Evolutionary conservation across 2,888 invertebrate genomes (phyloP), one percentile per base, ranked within the genome.

Genomic region (Phanerotoma sp.): DNA sequence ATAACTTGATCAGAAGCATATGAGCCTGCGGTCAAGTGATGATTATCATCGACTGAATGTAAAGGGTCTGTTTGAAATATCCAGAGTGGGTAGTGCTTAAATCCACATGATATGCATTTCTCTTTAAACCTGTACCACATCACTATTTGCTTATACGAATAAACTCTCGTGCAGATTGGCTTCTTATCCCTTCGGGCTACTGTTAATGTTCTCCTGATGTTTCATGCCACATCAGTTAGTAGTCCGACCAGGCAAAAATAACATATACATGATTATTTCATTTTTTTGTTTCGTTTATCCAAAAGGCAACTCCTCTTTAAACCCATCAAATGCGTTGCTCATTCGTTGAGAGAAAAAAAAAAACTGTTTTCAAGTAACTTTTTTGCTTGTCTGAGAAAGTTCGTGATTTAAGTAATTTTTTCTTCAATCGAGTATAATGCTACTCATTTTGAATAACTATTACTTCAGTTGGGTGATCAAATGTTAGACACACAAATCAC

Each of bases 21-120:
- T 25, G 9, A 38, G 38, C 38, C 38, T 38, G 16, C 38, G 38
- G 38, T 38, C 16, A 15, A 38, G 16, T 18, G 38, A 16, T 38
- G 9, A 38, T 18, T 18, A 38, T 38, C 20, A 25, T 15, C 13
- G 5, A 38, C 33, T n/a, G 25, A 25, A 25, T 25, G 7, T 25
- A 25, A 25, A 9, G 30, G 11, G 35, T 35, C 25, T 25, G 9
- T 25, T 7, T 9, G 9, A 25, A 7, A 3, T 25, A 25, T 3
- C n/a, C n/a, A n/a, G n/a, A 25, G 25, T 25, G 25, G 25, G 25
- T 9, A 7, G 25, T 25, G 25, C 25, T 9, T 25, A 5, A 25
- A 25, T 7, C 25, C n/a, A 25, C 38, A 38, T 38, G 38, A 38
- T 38, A 38, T 38, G 38, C 38, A 38, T 18, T 38, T 38, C 38